A percentile compares a stretch with the other conserved stretches of the same genome.
phyloP scores from a whole-genome alignment of 2,888 invertebrate species.

The Chironomus tentans region DNA sequence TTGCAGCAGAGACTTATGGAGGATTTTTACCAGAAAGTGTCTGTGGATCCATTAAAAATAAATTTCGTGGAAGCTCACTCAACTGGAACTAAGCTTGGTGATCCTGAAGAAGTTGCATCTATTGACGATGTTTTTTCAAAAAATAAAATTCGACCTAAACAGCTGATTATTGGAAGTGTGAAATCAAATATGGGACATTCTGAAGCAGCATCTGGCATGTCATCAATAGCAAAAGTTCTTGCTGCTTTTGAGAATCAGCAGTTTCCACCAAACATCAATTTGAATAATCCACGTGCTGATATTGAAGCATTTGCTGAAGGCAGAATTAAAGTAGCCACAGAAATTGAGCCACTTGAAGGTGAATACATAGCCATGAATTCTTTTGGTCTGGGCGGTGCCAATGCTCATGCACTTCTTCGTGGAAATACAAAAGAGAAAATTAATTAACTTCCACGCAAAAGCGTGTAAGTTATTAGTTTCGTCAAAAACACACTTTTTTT shows the following conservation, averaged over 20 bases:
- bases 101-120: conserved; percentile 82
- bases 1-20: conserved; percentile 37
- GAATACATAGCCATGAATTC: conserved; percentile 71
- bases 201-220: conserved; percentile 68
- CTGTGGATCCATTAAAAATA: conserved; percentile 45
- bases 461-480: no score
- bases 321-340: conserved; percentile 56
- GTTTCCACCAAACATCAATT: conserved; percentile 75
- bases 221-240: conserved; percentile 64
- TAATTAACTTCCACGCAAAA: no score
- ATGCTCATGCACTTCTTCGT: conserved; percentile 40
- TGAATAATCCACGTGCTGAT: conserved; percentile 48
- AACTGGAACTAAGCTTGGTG: conserved; percentile 63
- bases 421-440: conserved; percentile 9
- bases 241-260: conserved; percentile 65
- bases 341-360: conserved; percentile 55
- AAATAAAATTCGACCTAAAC: conserved; percentile 52
- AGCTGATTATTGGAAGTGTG: conserved; percentile 70
- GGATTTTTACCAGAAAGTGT: conserved; percentile 45
- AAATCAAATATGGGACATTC: conserved; percentile 85
- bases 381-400: conserved; percentile 81
- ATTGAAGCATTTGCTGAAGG: conserved; percentile 49
- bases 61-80: conserved; percentile 52
- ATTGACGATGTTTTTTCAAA: conserved; percentile 68
- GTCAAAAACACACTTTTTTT: no score